Conservation (phyloP, 2,888 invertebrate genomes). For the Augochlorella aurata region DNA sequence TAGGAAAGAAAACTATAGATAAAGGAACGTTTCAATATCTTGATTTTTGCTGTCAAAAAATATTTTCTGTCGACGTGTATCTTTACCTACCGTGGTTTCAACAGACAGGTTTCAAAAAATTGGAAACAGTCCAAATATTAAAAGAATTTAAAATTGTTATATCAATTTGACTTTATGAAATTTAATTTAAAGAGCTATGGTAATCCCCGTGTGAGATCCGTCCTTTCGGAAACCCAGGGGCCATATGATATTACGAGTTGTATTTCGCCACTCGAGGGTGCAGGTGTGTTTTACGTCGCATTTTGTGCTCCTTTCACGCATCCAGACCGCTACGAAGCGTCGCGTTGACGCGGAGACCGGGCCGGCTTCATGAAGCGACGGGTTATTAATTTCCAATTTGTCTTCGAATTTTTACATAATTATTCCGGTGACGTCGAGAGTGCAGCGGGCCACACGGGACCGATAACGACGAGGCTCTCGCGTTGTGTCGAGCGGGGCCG, state of each 20-base stretch:
- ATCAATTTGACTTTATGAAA: no score
- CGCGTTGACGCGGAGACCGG: background rate
- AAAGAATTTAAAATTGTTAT: no score
- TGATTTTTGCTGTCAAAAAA: no score
- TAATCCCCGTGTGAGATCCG: background rate
- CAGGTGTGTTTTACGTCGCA: background rate
- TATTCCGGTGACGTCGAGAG: background rate
- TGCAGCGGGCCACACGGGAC: conserved; percentile 15
- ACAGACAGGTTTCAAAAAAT: no score
- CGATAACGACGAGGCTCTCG: conserved; percentile 45
- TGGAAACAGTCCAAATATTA: no score
- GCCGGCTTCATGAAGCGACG: no score
- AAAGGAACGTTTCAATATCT: no score
- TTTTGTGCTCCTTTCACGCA: background rate
- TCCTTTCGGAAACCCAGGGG: background rate
- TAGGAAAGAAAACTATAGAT: no score
- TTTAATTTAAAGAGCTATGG: background rate
- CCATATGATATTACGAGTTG: background rate
- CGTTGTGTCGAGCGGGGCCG: conserved; percentile 11
- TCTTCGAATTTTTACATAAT: conserved; percentile 19
- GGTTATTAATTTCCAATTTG: conserved; percentile 25
- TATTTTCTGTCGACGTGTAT: no score
- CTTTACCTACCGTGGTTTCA: no score
- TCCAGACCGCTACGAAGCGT: background rate
- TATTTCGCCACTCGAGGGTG: background rate